Base-by-base conservation (phyloP, 2,113 vertebrate genomes). In the Struthio camelus region DNA sequence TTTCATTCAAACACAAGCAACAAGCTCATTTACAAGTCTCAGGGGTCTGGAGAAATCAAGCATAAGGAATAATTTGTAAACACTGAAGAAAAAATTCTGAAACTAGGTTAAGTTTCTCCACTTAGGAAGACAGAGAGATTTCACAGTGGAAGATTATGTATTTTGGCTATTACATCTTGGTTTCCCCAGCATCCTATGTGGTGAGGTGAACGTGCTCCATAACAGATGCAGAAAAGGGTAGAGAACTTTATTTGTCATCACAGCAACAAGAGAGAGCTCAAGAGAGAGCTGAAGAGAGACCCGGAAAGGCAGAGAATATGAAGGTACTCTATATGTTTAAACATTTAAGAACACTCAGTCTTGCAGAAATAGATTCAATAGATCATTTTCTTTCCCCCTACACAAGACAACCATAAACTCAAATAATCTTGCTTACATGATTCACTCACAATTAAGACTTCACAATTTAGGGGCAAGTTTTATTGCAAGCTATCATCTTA, bases 291-390 rank as follows among this genome's bases (percentile, higher is more conserved):
- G 8, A 79, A 23, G 14, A 90, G 58, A 79, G 28, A 22, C 7
- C 18, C 44, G 72, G n/a, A 80, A 51, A 3, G 40, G 23, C 34
- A 85, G 53, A 84, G n/a, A 15, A 78, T 24, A 73, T 1, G 6
- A 69, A 86, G 8, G 6, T 18, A 80, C 8, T 85, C 36, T 16
- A 5, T 80, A 69, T 84, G 46, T 27, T 42, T 73, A 4, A 76
- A 71, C 34, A 30, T 10, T 46, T 78, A 75, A 0, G 0, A 58
- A 82, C 36, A 48, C 8, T 25, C 27, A 27, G 1, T 28, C 51
- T 75, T 64, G 36, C 23, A 75, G 23, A 93, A 76, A 34, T 1
- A 83, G 34, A 40, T 71, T 87, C 28, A 71, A 19, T 36, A 79
- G 87, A 92, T 24, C 11, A 17, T 1, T 1, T 9, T 18, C 17